phyloP scores from a whole-genome alignment of 2,113 vertebrate genomes.

The Alligator sinensis region DNA sequence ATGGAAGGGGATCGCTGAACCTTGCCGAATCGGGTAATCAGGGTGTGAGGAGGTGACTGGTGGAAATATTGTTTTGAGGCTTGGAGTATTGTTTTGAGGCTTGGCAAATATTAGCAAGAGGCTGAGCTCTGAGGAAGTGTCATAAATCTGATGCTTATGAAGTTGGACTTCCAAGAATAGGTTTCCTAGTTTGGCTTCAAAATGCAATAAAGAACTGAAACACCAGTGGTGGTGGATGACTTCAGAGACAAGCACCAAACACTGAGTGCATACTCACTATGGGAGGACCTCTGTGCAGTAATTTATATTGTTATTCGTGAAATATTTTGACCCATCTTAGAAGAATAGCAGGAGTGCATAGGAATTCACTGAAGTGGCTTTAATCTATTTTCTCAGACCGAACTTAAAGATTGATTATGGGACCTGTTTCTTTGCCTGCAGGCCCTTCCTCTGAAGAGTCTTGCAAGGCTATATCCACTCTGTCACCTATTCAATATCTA shows the following conservation, averaged over 20 bases:
- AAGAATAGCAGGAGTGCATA: rapidly evolving
- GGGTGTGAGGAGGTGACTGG: neutral
- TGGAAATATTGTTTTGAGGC: rapidly evolving
- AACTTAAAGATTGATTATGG: neutral
- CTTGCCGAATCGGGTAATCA: neutral
- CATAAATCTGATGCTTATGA: neutral
- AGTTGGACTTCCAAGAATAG: neutral
- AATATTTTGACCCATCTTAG: neutral
- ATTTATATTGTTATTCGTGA: neutral
- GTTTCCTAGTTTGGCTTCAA: too few species aligned
- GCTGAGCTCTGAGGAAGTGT: neutral
- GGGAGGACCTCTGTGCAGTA: neutral
- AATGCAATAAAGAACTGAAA: too few species aligned
- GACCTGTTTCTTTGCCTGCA: neutral
- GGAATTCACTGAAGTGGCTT: rapidly evolving
- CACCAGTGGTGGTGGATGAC: too few species aligned
- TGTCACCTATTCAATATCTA: neutral
- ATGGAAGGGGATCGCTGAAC: neutral
- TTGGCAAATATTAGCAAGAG: neutral
- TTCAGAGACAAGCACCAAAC: too few species aligned
- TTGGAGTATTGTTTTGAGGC: neutral
- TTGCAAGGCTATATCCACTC: neutral
- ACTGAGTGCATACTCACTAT: too few species aligned
- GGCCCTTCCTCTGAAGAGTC: neutral
- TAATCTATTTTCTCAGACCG: neutral